Evolutionary conservation across 2,797 vertebrate species (phyloP), one percentile per base, ranked within the genome.

Genomic region (Enteromius mattozi): DNA sequence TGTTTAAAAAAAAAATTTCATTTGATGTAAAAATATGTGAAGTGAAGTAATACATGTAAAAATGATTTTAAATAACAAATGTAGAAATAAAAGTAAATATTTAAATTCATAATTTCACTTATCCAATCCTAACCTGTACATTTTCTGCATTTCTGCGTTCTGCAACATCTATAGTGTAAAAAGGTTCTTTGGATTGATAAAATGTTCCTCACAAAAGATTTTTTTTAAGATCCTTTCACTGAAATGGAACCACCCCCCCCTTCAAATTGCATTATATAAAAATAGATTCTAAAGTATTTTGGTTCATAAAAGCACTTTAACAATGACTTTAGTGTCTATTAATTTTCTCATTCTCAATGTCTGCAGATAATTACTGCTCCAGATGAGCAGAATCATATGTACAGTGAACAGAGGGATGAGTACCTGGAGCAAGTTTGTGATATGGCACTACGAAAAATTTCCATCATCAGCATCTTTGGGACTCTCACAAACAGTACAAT

Each of bases 361-460:
- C 87, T 87, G 63, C 86, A 97, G 97, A 91, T 97, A 70, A 96
- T 97, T 87, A 97, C 96, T 0, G 85, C 96, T 33, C 96, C 96
- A 37, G 94, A 91, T 88, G 92, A 89, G 3, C 95, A 96, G 75
- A 95, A 95, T 87, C 93, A 89, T 85, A 96, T 97, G 96, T 97
- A 96, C 0, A 91, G 94, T 9, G 96, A 97, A 86, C 97, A 97
- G 90, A 92, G 95, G 54, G 96, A 97, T 0, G 96, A 97, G 1
- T 97, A 96, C 49, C 92, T 97, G 93, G 96, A 97, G 85, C 95
- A 94, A 65, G 96, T 97, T 91, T 97, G 97, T 94, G 96, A 97
- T 91, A 96, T 97, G 96, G 96, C 96, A 78, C 92, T 96, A 0
- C 92, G 97, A 87, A 97, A 95, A 89, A 91, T 97, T 74, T 96